These are phyloP conservation scores for Hormaphis cornu DNA, from an alignment of 1,140 invertebrate genomes.

Conservation along the genomic window DNA sequence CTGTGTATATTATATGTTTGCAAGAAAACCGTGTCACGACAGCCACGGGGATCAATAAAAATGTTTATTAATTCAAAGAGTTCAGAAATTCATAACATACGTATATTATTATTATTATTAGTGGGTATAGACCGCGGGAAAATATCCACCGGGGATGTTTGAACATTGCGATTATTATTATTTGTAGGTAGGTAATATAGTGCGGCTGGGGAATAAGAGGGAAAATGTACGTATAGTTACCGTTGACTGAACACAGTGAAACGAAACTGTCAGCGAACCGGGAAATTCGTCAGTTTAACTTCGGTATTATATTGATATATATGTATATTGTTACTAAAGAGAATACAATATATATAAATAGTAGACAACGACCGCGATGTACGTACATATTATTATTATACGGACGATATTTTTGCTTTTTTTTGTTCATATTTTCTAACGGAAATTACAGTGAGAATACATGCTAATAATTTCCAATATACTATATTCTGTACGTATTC, in stretches of 20 bases:
- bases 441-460: not conserved
- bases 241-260: not conserved
- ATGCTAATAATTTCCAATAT: too few species aligned
- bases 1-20: too few species aligned
- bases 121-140: not conserved
- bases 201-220: not conserved
- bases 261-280: constrained; percentile 9
- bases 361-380: not conserved
- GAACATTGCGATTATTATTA: not conserved
- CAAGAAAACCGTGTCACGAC: too few species aligned
- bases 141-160: not conserved
- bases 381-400: too few species aligned
- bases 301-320: too few species aligned
- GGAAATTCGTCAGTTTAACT: constrained; percentile 2
- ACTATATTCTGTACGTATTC: too few species aligned
- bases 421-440: not conserved
- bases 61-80: too few species aligned
- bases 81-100: too few species aligned
- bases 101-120: too few species aligned
- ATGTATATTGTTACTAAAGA: too few species aligned
- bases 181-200: not conserved
- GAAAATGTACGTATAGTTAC: constrained; percentile 6
- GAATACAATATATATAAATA: not conserved
- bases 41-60: too few species aligned
- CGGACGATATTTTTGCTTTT: not conserved